Evolutionary conservation across 2,888 invertebrate species (phyloP).

Genomic region (Isotomurus palustris): DNA sequence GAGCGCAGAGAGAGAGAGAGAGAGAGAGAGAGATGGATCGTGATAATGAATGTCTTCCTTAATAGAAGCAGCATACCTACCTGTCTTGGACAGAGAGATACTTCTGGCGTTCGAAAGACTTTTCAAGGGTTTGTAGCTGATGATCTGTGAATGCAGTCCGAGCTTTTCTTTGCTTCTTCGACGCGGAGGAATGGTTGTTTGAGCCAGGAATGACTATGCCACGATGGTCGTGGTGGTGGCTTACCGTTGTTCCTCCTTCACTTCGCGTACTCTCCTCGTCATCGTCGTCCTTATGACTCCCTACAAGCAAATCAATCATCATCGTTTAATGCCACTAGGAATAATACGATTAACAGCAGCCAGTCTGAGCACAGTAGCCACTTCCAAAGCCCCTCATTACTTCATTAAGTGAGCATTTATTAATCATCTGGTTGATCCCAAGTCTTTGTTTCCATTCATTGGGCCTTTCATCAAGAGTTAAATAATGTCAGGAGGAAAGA

Average conservation of each 20-base stretch:
- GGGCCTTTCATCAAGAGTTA: background rate
- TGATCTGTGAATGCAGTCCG: slow-evolving; percentile 98
- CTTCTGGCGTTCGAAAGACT: slow-evolving; percentile 94
- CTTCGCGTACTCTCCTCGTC: slow-evolving; percentile 44
- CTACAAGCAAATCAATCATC: slow-evolving; percentile 23
- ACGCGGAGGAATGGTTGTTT: slow-evolving; percentile 48
- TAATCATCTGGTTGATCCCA: slow-evolving; percentile 4
- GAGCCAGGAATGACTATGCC: slow-evolving; percentile 40
- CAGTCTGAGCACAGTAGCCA: too few relatives aligned
- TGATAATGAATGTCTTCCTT: too few relatives aligned
- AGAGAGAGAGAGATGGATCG: too few relatives aligned
- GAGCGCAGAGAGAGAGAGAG: too few relatives aligned
- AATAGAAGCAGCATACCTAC: slow-evolving; percentile 43
- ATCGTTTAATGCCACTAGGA: too few relatives aligned
- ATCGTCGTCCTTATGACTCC: slow-evolving; percentile 43
- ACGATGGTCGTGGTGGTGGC: slow-evolving; percentile 36
- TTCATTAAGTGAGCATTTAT: slow-evolving; percentile 10
- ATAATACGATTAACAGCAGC: background rate
- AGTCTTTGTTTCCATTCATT: background rate
- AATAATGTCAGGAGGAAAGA: slow-evolving; percentile 11
- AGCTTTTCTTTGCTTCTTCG: slow-evolving; percentile 94
- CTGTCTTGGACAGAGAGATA: slow-evolving; percentile 91
- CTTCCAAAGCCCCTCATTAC: too few relatives aligned
- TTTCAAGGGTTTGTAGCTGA: slow-evolving; percentile 91
- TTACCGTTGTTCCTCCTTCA: slow-evolving; percentile 41